A percentile compares a stretch with the other conserved stretches of the same genome.
Conservation (phyloP, 2,888 invertebrate genomes). For the Apomyelois bistriatella region DNA sequence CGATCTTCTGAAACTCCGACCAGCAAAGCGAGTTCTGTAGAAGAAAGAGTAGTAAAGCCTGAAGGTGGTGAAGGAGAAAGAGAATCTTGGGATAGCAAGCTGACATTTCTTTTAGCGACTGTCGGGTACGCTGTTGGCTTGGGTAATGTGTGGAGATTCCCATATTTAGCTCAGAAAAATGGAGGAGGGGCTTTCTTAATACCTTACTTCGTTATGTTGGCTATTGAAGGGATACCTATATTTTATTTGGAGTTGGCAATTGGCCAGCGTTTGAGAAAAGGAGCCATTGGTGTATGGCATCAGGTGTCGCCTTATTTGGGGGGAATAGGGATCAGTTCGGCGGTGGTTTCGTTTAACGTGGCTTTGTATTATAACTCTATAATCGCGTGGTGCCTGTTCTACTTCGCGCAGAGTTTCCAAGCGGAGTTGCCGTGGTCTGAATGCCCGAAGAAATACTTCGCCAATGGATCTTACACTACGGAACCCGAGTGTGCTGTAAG, state of each 20-base stretch:
- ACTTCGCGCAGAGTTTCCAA: slow-evolving; percentile 96
- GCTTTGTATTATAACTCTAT: slow-evolving; percentile 98
- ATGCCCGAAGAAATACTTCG: slow-evolving; percentile 91
- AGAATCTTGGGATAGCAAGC: slow-evolving; percentile 95
- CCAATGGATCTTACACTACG: slow-evolving; percentile 87
- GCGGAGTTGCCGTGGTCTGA: slow-evolving; percentile 94
- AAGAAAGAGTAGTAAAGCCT: slow-evolving; percentile 83
- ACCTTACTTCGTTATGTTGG: slow-evolving; percentile 97
- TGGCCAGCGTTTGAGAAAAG: slow-evolving; percentile 95
- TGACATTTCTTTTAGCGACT: slow-evolving; percentile 95
- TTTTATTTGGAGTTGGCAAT: slow-evolving; percentile 97
- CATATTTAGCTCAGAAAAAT: slow-evolving; percentile 96
- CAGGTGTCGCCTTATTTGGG: slow-evolving; percentile 93
- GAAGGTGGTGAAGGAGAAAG: slow-evolving; percentile 87
- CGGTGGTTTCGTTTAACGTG: slow-evolving; percentile 97
- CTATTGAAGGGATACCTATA: slow-evolving; percentile 96
- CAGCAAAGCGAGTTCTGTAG: slow-evolving; percentile 83
- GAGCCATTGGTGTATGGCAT: slow-evolving; percentile 97
- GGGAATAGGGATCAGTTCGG: slow-evolving; percentile 95
- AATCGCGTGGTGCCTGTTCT: slow-evolving; percentile 98
- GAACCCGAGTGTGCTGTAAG: slow-evolving; percentile 92
- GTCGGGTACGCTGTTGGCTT: slow-evolving; percentile 96
- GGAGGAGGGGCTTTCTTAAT: slow-evolving; percentile 98
- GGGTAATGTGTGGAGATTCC: slow-evolving; percentile 97
- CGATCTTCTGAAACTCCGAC: slow-evolving; percentile 67